Evolutionary conservation across 1,140 invertebrate species (phyloP).

Genomic region (Notospermus geniculatus): DNA sequence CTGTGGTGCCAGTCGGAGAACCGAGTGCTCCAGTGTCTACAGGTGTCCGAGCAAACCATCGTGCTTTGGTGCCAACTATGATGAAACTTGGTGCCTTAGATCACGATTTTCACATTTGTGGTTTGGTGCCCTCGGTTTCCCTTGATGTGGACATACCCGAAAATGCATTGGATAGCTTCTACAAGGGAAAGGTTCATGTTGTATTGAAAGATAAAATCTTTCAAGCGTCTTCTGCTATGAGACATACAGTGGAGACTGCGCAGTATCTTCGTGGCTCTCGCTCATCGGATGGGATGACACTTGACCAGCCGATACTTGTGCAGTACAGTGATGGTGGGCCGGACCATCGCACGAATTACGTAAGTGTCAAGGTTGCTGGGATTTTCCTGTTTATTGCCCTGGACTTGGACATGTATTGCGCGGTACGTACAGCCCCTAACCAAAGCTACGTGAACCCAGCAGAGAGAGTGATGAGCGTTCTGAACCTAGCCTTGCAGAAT

Average conservation of each 20-base stretch:
- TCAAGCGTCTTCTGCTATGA: background rate
- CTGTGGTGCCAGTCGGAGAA: background rate
- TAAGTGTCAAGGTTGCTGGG: no score
- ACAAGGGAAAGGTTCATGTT: background rate
- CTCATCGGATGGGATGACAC: no score
- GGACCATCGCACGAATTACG: no score
- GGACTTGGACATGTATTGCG: no score
- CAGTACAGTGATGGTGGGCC: no score
- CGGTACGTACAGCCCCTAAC: no score
- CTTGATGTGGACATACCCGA: background rate
- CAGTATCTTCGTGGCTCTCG: no score
- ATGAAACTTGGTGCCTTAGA: background rate
- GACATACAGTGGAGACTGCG: background rate
- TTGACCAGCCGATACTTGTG: no score
- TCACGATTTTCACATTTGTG: background rate
- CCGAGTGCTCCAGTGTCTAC: background rate
- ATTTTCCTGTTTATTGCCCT: no score
- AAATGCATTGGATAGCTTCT: background rate
- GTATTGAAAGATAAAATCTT: background rate
- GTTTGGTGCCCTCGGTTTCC: background rate
- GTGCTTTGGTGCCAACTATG: background rate
- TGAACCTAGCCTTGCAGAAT: no score
- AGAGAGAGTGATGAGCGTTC: no score
- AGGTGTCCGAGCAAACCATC: background rate
- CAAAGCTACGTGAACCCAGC: no score